Percentiles rank a stretch among this genome's conserved stretches.
Evolutionary conservation across 2,797 vertebrate genomes (phyloP).

Genomic region (Anguilla obscura): DNA sequence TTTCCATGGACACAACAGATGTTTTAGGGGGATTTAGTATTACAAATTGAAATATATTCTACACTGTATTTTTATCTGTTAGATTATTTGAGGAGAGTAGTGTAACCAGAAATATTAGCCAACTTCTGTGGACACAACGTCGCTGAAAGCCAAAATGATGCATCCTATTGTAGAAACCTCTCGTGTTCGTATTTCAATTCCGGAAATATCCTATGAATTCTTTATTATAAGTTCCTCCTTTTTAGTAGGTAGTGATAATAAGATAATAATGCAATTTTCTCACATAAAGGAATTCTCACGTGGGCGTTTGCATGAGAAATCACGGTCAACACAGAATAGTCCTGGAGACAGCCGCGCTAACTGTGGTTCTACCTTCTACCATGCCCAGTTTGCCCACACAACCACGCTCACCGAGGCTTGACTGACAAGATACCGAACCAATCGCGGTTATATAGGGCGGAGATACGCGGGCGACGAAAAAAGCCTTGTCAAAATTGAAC

Average conservation of each 20-base stretch:
- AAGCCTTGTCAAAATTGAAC: constrained; percentile 11
- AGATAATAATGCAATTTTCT: not conserved
- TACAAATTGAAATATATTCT: not conserved
- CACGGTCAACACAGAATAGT: not conserved
- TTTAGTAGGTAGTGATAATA: not conserved
- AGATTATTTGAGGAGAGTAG: not conserved
- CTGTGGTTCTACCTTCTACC: not conserved
- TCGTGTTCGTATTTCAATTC: not conserved
- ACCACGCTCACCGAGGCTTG: constrained; percentile 5
- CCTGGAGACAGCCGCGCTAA: not conserved
- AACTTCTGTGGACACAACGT: not conserved
- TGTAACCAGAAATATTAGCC: not conserved
- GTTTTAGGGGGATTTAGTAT: not conserved
- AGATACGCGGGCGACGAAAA: not conserved
- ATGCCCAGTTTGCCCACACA: not conserved
- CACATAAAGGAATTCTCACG: constrained; percentile 5
- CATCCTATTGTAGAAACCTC: not conserved
- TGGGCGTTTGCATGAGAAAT: not conserved
- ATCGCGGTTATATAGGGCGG: not conserved
- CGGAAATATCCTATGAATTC: not conserved
- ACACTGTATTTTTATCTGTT: no score
- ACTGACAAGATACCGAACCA: not conserved
- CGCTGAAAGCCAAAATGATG: not conserved
- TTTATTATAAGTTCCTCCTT: not conserved
- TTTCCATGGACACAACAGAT: no score